These are phyloP conservation scores for Tretioscincus oriximinensis DNA, from an alignment of 2,113 vertebrate species.

Conservation along the genomic window DNA sequence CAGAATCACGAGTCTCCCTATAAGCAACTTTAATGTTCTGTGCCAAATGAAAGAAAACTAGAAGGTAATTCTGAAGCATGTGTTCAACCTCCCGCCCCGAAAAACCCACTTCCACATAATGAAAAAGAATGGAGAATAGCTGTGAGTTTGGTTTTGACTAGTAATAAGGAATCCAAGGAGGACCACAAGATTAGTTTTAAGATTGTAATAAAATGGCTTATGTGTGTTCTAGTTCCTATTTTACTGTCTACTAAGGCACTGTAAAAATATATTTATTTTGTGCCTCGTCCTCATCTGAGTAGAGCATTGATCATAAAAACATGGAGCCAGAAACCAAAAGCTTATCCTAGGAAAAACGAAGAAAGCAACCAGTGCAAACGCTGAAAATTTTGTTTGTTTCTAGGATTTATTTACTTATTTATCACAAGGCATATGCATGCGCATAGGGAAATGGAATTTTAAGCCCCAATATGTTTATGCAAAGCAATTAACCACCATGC, in stretches of 20 bases:
- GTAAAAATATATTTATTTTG: conserved; percentile 28
- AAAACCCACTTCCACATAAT: conserved; percentile 27
- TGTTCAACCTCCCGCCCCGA: conserved; percentile 13
- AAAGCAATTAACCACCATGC: neutral
- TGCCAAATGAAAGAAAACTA: conserved; percentile 44
- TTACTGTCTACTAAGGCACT: conserved; percentile 41
- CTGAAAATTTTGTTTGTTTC: neutral
- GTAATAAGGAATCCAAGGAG: neutral
- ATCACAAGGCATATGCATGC: too few relatives aligned
- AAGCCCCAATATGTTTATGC: too few relatives aligned
- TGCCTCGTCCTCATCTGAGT: conserved; percentile 45
- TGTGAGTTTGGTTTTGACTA: neutral
- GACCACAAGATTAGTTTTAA: conserved; percentile 15
- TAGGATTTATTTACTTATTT: neutral
- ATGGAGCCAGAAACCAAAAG: conserved; percentile 49
- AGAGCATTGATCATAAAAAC: conserved; percentile 50
- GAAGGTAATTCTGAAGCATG: conserved; percentile 49
- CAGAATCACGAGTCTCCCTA: conserved; percentile 43
- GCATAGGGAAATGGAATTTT: too few relatives aligned
- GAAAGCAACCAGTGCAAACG: conserved; percentile 11
- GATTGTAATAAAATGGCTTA: conserved; percentile 29
- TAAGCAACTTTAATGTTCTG: conserved; percentile 42
- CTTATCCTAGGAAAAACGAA: conserved; percentile 41
- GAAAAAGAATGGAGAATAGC: neutral
- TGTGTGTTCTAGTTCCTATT: conserved; percentile 28